Percentiles rank a stretch among this genome's conserved stretches.
phyloP scores from a whole-genome alignment of 2,888 invertebrate genomes.

The Tachystola acroxantha region DNA sequence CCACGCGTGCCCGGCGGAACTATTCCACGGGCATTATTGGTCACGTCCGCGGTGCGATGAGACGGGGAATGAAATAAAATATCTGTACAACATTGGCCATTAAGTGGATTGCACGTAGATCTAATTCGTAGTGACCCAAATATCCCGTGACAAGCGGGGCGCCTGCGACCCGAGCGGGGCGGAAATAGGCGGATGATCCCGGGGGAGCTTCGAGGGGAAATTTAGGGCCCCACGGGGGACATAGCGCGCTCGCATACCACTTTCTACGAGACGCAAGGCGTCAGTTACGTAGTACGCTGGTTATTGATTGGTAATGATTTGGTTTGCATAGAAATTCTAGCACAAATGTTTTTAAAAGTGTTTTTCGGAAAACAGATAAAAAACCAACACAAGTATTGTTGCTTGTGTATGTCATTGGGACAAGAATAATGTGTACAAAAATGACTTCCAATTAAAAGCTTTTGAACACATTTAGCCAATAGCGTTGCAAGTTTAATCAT shows the following conservation, averaged over 20 bases:
- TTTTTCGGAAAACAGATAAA: too few species aligned
- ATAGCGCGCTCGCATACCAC: slow-evolving; percentile 23
- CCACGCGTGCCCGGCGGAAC: slow-evolving; percentile 24
- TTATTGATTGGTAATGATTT: slow-evolving; percentile 10
- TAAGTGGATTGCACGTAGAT: slow-evolving; percentile 46
- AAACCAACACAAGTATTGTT: too few species aligned
- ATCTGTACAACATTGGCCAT: slow-evolving; percentile 25
- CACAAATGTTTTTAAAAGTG: too few species aligned
- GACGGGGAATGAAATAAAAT: slow-evolving; percentile 17
- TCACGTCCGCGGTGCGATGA: slow-evolving; percentile 7
- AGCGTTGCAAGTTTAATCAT: too few species aligned
- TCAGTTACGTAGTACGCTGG: slow-evolving; percentile 7
- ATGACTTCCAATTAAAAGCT: too few species aligned
- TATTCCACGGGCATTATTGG: slow-evolving; percentile 28
- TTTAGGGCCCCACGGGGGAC: slow-evolving; percentile 47
- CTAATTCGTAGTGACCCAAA: slow-evolving; percentile 65
- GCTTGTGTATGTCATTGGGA: too few species aligned
- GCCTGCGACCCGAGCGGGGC: slow-evolving; percentile 31
- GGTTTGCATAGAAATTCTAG: background rate
- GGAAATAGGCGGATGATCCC: slow-evolving; percentile 56
- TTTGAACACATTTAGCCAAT: too few species aligned
- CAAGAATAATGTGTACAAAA: too few species aligned
- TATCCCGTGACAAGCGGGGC: slow-evolving; percentile 51
- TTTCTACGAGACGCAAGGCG: slow-evolving; percentile 15
- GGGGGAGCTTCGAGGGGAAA: slow-evolving; percentile 35